phyloP scores from a whole-genome alignment of 2,113 vertebrate species.

The Lampris megalopsis region DNA sequence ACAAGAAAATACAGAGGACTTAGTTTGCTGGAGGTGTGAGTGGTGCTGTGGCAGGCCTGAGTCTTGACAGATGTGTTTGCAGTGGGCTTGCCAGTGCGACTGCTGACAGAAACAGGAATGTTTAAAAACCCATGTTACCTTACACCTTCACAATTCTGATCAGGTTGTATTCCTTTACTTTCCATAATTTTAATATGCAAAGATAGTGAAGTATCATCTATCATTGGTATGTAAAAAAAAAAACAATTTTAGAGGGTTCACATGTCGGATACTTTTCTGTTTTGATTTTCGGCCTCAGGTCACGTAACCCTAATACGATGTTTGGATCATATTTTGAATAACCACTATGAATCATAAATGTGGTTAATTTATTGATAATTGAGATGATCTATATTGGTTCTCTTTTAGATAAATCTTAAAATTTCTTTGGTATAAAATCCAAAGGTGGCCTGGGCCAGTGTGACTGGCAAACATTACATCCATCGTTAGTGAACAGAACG shows the following conservation, averaged over 20 bases:
- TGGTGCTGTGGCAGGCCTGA: background rate
- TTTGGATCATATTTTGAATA: too few species aligned
- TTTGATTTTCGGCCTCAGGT: background rate
- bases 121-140: too few species aligned
- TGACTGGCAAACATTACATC: too few species aligned
- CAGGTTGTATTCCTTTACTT: background rate
- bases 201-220: background rate
- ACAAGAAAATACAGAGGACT: constrained; percentile 34
- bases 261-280: background rate
- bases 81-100: background rate
- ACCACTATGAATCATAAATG: too few species aligned
- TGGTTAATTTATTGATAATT: too few species aligned
- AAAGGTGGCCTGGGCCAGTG: too few species aligned
- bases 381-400: too few species aligned
- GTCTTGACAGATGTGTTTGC: background rate
- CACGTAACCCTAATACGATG: background rate
- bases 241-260: background rate
- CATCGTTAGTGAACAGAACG: background rate
- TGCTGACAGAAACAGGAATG: too few species aligned
- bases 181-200: background rate
- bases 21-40: constrained; percentile 15
- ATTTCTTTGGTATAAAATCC: too few species aligned
- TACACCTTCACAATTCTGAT: background rate
- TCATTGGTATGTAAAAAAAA: background rate
- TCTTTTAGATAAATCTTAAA: too few species aligned